phyloP scores from a whole-genome alignment of 2,113 vertebrate genomes.

The Rhinoptilus africanus region DNA sequence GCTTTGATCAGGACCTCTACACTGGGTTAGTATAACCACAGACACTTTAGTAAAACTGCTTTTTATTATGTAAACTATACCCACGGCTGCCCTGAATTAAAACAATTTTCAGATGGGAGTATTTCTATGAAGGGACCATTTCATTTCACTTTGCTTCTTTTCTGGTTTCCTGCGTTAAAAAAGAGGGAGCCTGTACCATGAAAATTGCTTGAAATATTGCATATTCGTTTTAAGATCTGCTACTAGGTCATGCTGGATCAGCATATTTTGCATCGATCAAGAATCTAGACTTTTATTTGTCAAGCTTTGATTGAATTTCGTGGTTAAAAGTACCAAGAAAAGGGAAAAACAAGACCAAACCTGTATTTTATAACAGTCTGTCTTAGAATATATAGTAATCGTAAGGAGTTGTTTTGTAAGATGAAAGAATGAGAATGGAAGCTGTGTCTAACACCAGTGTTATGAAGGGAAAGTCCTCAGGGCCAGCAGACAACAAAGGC shows the following conservation, averaged over 20 bases:
- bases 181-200: not conserved
- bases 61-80: conserved; percentile 66
- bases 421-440: conserved; percentile 55
- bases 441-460: not conserved
- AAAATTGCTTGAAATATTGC: conserved; percentile 62
- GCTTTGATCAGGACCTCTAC: conserved; percentile 78
- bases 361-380: not conserved
- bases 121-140: conserved; percentile 57
- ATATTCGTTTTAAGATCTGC: conserved; percentile 46
- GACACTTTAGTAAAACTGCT: conserved; percentile 73
- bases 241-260: conserved; percentile 37
- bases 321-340: conserved; percentile 30
- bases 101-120: conserved; percentile 69
- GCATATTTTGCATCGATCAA: conserved; percentile 55
- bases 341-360: conserved; percentile 9
- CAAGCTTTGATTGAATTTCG: conserved; percentile 42
- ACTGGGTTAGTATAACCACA: conserved; percentile 63
- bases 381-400: conserved; percentile 24
- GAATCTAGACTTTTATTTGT: conserved; percentile 35
- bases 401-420: conserved; percentile 21
- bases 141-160: conserved; percentile 57
- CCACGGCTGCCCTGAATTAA: conserved; percentile 52
- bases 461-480: not conserved
- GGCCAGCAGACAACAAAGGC: not conserved
- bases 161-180: conserved; percentile 24